Evolutionary conservation across 2,888 invertebrate species (phyloP), one percentile per base, ranked within the genome.

Genomic region (Zonitis immaculata): DNA sequence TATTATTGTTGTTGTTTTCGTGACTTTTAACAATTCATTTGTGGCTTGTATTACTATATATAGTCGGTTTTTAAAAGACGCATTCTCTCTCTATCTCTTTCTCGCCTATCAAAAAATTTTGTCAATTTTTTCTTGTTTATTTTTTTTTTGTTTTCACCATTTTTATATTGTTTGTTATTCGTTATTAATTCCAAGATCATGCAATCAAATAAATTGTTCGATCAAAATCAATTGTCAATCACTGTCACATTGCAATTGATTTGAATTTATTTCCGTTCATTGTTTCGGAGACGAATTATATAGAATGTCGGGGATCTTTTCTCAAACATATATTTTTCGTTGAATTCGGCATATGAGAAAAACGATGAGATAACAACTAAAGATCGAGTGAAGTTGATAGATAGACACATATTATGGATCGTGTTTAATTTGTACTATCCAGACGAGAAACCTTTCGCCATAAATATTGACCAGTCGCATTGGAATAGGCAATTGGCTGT

Each of bases 401-500:
- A 57, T 57, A 49, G 50, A 51, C 55, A 58, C 54, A 58, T 58
- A 58, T 64, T 59, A 62, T 56, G 58, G 59, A 58, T 61, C 59
- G 54, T 60, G 52, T 64, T 64, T 65, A 66, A 66, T 66, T 66
- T 65, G 62, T 60, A 58, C 58, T 57, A 61, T 56, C 50, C 61
- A 58, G 51, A 56, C 59, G 57, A 59, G 61, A 62, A n/a, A 61
- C 52, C 51, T 52, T 46, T 35, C 39, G 59, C 62, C 56, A 66
- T 66, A 67, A 64, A 66, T 66, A 66, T 59, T 56, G 60, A 59
- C 54, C 57, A 57, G 65, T 63, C 61, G 60, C 60, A 64, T 61
- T 64, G 64, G 61, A 66, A 62, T 66, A 59, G 64, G 64, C 63
- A 62, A 64, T 64, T 60, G 65, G 61, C 55, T 59, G 58, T 60